These are phyloP conservation scores for Gallinago paraguaiae DNA, from an alignment of 2,113 vertebrate species.

Conservation along the genomic window DNA sequence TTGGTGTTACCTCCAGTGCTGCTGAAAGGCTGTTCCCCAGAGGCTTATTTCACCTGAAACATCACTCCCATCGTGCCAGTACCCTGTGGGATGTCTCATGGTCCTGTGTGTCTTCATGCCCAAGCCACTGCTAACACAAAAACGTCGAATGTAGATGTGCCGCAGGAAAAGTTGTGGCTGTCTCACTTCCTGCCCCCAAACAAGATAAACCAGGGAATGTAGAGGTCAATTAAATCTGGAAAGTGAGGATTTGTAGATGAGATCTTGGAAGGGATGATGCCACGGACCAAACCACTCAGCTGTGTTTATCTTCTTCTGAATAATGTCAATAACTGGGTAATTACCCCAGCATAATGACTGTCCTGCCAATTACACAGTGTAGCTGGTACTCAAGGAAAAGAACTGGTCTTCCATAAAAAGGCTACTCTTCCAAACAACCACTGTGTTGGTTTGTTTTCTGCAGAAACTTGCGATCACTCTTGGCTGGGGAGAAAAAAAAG, in stretches of 20 bases:
- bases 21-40: background rate
- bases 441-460: background rate
- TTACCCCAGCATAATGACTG: background rate
- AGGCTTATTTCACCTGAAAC: background rate
- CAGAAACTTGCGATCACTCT: background rate
- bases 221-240: background rate
- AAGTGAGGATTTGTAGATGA: background rate
- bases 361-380: background rate
- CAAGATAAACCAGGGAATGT: background rate
- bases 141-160: fast-evolving
- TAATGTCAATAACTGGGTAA: background rate
- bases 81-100: background rate
- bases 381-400: background rate
- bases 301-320: slow-evolving; percentile 28
- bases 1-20: background rate
- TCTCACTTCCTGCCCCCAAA: background rate
- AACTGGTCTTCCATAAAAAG: background rate
- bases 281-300: background rate
- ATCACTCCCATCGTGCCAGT: background rate
- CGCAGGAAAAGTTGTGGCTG: background rate
- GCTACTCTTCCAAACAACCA: background rate
- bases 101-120: background rate
- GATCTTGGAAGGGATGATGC: background rate
- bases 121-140: background rate
- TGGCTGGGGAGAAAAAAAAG: background rate